Base-by-base conservation (phyloP, 1,140 invertebrate species). In the Drepana arcuata region DNA sequence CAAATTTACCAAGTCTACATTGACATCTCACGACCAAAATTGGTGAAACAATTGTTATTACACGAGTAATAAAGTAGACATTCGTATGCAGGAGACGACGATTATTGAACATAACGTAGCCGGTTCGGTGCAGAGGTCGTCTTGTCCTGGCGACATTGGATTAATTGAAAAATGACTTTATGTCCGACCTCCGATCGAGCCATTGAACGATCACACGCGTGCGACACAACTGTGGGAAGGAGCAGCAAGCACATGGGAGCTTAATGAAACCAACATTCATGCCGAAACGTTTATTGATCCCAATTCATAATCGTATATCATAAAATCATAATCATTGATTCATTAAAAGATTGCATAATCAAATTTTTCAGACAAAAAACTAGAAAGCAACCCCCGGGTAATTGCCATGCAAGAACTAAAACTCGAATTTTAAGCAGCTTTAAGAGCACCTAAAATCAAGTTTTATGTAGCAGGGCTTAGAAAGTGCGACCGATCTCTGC, bases 341-440 rank as follows among this genome's bases (percentile, higher is more conserved):
- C 43, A 53, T 61, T 61, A 56, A 55, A 57, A 62, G 77, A 73
- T 67, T 77, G 73, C 77, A 78, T 81, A 72, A 79, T 79, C 73
- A 78, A 68, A 80, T 73, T 79, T 81, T 81, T 81, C 49, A 39
- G 65, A 62, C 43, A 77, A 75, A 81, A 81, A 81, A 73, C 64
- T 59, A 65, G 72, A 73, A 79, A 67, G 77, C 77, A 81, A 73
- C 50, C 62, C 58, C 64, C 58, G 62, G 64, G 66, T 61, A 57
- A 62, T 73, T 78, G 72, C 73, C 74, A 81, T 81, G 77, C 77
- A 78, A 46, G 43, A 51, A 64, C 58, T 70, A 78, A 78, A 78
- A 78, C 66, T 75, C 64, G 62, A 77, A 60, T 77, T 81, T 73
- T 72, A 69, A 60, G 18, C 37, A 42, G 58, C 46, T 28, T 16